Evolutionary conservation across 2,797 vertebrate species (phyloP).

Genomic region (Sebastes steindachneri): DNA sequence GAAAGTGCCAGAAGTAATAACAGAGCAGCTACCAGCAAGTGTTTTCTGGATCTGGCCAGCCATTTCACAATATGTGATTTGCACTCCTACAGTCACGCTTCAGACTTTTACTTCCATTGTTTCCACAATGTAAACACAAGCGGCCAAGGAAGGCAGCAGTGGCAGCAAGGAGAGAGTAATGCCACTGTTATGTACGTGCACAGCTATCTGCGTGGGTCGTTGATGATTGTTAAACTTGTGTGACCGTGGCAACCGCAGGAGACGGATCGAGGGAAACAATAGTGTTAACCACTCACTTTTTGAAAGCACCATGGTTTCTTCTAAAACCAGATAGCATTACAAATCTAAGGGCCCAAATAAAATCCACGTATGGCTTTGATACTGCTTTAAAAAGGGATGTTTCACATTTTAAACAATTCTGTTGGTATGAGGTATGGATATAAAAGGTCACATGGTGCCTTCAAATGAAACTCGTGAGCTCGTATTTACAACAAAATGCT

Average conservation of each 20-base stretch:
- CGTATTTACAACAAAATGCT: too few species aligned
- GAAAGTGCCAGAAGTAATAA: not conserved
- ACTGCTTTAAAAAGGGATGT: not conserved
- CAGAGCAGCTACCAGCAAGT: not conserved
- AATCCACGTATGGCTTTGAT: not conserved
- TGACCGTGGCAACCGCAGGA: not conserved
- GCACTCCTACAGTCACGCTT: not conserved
- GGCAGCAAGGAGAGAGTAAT: not conserved
- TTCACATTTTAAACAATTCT: not conserved
- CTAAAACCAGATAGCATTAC: not conserved
- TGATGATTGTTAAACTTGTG: not conserved
- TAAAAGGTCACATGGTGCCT: not conserved
- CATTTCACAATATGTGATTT: constrained; percentile 1
- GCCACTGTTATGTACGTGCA: not conserved
- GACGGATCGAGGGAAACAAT: not conserved
- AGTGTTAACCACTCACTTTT: not conserved
- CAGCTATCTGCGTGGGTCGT: not conserved
- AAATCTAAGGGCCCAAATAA: not conserved
- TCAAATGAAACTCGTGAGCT: too few species aligned
- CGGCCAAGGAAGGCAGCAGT: not conserved
- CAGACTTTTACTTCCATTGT: not conserved
- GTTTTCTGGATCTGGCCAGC: not conserved
- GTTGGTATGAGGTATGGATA: not conserved
- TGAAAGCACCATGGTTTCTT: not conserved
- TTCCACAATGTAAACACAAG: constrained; percentile 10